phyloP scores from a whole-genome alignment of 30 jellyfish, hydroid and myxozoan species.

The Turritopsis dohrnii region DNA sequence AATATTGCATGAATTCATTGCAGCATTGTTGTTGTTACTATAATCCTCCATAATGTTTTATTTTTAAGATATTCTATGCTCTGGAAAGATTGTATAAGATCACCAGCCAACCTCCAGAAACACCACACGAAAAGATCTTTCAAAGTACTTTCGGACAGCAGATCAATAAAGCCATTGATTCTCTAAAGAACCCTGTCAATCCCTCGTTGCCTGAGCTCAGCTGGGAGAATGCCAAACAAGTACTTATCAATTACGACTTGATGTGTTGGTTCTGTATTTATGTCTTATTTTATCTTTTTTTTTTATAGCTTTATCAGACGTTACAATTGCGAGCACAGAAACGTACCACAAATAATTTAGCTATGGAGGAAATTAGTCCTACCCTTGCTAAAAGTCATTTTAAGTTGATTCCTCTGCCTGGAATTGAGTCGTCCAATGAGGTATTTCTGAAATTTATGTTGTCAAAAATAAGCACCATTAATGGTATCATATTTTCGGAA shows the following conservation, averaged over 20 bases:
- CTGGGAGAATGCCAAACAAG: constrained; percentile 90
- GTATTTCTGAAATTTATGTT: constrained; percentile 15
- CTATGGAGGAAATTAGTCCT: constrained; percentile 94
- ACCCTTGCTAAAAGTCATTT: constrained; percentile 62
- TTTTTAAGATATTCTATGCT: constrained; percentile 75
- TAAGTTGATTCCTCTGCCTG: constrained; percentile 86
- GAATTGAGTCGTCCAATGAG: constrained; percentile 63
- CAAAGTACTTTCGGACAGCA: constrained; percentile 59
- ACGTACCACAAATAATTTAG: constrained; percentile 58
- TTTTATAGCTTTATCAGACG: constrained; percentile 56
- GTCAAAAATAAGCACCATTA: neutral
- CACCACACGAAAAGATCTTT: constrained; percentile 92
- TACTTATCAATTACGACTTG: neutral
- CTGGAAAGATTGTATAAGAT: constrained; percentile 87
- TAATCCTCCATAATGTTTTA: neutral
- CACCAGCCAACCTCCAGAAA: constrained; percentile 90
- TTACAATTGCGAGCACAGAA: constrained; percentile 74
- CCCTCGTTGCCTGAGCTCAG: constrained; percentile 72
- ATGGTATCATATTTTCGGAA: neutral
- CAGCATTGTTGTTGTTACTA: no score
- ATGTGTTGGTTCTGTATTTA: neutral
- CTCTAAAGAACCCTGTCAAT: constrained; percentile 73
- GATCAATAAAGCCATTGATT: constrained; percentile 64
- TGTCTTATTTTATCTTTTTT: neutral
- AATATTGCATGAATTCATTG: no score